Percentiles rank a stretch among this genome's conserved stretches.
These are phyloP conservation scores for Dryadula phaetusa DNA, from an alignment of 2,888 invertebrate genomes.

Conservation along the genomic window DNA sequence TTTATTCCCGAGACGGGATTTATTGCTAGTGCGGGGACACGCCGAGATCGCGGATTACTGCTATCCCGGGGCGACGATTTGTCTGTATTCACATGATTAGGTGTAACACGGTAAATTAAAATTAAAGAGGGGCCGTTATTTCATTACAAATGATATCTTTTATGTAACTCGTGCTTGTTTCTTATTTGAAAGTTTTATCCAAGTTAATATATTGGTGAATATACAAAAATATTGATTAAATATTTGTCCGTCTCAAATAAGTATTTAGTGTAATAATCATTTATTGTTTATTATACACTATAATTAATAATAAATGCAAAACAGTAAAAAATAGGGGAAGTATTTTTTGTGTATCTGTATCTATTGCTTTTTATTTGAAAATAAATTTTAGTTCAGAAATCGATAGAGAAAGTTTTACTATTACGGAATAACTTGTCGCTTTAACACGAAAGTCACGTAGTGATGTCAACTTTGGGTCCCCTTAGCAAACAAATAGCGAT, in stretches of 20 bases:
- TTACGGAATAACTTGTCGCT: background rate
- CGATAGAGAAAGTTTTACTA: background rate
- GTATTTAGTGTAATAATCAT: too few species aligned
- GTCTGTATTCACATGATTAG: slow-evolving; percentile 42
- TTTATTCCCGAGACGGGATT: slow-evolving; percentile 69
- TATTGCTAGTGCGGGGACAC: slow-evolving; percentile 53
- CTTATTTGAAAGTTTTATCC: background rate
- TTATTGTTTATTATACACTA: too few species aligned
- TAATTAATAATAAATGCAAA: too few species aligned
- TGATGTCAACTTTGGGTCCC: slow-evolving; percentile 57
- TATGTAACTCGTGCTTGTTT: background rate
- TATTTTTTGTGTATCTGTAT: background rate
- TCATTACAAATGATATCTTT: background rate
- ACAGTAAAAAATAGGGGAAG: too few species aligned
- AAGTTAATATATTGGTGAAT: background rate
- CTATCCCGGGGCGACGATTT: slow-evolving; percentile 41
- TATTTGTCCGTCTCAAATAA: too few species aligned
- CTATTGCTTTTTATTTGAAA: background rate
- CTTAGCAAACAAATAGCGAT: slow-evolving; percentile 76
- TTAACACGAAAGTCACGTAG: slow-evolving; percentile 67
- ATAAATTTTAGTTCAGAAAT: background rate
- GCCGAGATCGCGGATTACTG: slow-evolving; percentile 43
- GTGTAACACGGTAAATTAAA: slow-evolving; percentile 39
- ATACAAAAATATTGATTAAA: too few species aligned
- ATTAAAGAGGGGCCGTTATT: slow-evolving; percentile 19